Base-by-base conservation (phyloP, 2,888 invertebrate species). In the Drosophila atripex region DNA sequence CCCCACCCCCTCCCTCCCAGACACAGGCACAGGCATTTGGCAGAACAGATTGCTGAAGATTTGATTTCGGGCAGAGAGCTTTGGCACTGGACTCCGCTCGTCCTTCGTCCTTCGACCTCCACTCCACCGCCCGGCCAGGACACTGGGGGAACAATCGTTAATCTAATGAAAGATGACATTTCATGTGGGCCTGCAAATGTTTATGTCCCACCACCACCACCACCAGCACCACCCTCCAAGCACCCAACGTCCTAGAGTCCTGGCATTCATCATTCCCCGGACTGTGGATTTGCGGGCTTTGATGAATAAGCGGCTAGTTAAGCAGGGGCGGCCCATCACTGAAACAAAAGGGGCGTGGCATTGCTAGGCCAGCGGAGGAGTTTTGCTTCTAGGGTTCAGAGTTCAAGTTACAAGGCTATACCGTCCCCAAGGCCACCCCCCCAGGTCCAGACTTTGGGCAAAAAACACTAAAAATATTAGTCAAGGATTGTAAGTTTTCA, bases 101-200 rank as follows among this genome's bases (percentile, higher is more conserved):
- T 21, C 21, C 41, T 16, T 41, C 8, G 18, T n/a, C 9, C 41
- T 9, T 9, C 14, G 3, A 4, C 14, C 14, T 14, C 4, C 8
- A 11, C 12, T n/a, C 18, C 6, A 16, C 21, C 43, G 25, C 25
- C 21, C 21, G 21, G 21, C 5, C 25, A 9, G 5, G 56, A 45
- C 66, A 41, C 39, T 18, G 18, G 35, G 35, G 39, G 63, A 59
- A 61, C 78, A 83, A 86, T 84, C 82, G 87, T 83, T 83, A 83
- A 83, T 83, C 82, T 83, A 83, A 83, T 83, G 87, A 83, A 86
- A 83, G 85, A 84, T 83, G 82, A 86, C 87, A 73, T 78, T 65
- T 64, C 60, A 56, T 66, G 72, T 71, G 71, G 61, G 45, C 38
- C 45, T 52, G 66, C 45, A 45, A 57, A 45, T 65, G 57, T 66